These are phyloP conservation scores for Capromys pilorides DNA, from an alignment of 2,797 vertebrate species.

Conservation along the genomic window DNA sequence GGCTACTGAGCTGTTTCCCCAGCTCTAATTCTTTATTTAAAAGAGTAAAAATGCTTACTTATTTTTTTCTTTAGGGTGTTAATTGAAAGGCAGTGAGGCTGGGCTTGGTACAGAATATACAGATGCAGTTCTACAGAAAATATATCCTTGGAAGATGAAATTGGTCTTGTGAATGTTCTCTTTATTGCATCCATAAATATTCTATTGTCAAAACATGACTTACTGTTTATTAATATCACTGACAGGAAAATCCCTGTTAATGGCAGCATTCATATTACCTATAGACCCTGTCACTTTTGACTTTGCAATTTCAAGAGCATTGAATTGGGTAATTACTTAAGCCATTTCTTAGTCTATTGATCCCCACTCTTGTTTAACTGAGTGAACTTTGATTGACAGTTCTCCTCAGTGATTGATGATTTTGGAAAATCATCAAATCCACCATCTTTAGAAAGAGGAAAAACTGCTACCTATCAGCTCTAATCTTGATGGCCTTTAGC, in stretches of 20 bases:
- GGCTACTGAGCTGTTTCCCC: no score
- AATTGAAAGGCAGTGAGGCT: slow-evolving; percentile 74
- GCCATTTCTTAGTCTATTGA: slow-evolving; percentile 75
- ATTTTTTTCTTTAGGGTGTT: slow-evolving; percentile 70
- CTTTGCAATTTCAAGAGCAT: slow-evolving; percentile 68
- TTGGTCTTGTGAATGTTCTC: slow-evolving; percentile 71
- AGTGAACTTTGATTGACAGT: slow-evolving; percentile 65
- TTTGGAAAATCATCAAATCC: slow-evolving; percentile 25
- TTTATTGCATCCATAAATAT: slow-evolving; percentile 82
- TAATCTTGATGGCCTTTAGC: background rate
- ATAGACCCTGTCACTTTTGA: slow-evolving; percentile 75
- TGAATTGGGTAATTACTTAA: slow-evolving; percentile 76
- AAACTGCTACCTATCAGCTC: background rate
- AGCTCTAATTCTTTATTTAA: slow-evolving; percentile 20
- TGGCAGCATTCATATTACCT: slow-evolving; percentile 70
- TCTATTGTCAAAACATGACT: slow-evolving; percentile 79
- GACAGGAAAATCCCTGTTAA: slow-evolving; percentile 75
- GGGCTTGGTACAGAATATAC: slow-evolving; percentile 66
- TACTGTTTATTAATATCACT: slow-evolving; percentile 76
- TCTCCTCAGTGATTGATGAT: slow-evolving; percentile 57
- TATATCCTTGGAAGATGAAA: slow-evolving; percentile 70
- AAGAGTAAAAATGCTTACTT: slow-evolving; percentile 61
- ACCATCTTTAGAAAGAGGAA: slow-evolving; percentile 19
- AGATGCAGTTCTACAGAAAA: slow-evolving; percentile 69
- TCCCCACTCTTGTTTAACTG: slow-evolving; percentile 57